Evolutionary conservation across 2,888 invertebrate species (phyloP).

Genomic region (Glaucopsyche alexis): DNA sequence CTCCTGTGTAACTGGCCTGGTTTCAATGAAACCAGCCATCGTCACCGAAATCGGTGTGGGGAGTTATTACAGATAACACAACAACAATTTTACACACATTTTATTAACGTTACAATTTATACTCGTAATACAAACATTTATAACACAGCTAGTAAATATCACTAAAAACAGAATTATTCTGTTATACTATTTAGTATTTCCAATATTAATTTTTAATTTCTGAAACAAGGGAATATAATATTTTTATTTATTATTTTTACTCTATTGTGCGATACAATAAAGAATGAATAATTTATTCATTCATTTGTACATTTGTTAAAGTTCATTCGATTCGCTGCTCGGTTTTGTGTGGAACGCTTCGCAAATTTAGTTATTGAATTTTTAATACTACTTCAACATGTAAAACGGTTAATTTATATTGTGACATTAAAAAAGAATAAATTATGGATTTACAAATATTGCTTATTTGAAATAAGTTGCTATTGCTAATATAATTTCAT

Average conservation of each 20-base stretch:
- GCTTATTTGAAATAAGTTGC: background rate
- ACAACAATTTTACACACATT: too few species aligned
- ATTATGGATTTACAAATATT: background rate
- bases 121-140: too few species aligned
- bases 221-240: background rate
- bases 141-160: too few species aligned
- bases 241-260: constrained; percentile 1
- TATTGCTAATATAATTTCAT: too few species aligned
- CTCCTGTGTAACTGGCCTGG: too few species aligned
- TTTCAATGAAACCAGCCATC: too few species aligned
- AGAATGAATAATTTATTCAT: background rate
- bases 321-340: background rate
- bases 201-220: background rate
- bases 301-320: background rate
- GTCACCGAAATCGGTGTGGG: too few species aligned
- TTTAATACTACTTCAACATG: background rate
- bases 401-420: background rate
- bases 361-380: background rate
- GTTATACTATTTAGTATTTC: too few species aligned
- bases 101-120: too few species aligned
- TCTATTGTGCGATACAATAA: background rate
- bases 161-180: too few species aligned
- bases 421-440: background rate
- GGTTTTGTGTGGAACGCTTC: background rate
- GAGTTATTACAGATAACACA: too few species aligned